Conservation (phyloP, 2,797 vertebrate genomes). For the Anabas testudineus region DNA sequence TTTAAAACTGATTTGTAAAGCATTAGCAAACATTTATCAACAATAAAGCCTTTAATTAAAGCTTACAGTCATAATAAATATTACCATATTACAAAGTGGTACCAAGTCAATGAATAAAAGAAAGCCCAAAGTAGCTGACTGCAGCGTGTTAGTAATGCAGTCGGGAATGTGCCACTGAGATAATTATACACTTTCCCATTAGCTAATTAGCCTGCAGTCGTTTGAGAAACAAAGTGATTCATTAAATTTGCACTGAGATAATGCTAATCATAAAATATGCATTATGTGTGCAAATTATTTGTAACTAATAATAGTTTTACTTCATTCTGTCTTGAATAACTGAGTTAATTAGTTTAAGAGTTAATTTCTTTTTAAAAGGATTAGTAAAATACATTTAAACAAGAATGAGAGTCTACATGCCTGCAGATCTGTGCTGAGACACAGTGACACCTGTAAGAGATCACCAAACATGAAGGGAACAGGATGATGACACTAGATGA, state of each 20-base stretch:
- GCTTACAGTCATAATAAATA: neutral
- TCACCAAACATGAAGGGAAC: no score
- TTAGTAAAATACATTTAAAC: neutral
- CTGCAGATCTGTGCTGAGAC: no score
- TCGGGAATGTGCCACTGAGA: conserved; percentile 4
- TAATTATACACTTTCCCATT: conserved; percentile 44
- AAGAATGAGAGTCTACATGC: no score
- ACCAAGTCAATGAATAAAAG: neutral
- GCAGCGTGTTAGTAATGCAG: conserved; percentile 29
- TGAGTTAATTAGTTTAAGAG: no score
- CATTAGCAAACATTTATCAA: neutral
- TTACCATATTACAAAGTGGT: neutral
- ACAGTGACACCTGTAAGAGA: no score
- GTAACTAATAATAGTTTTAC: no score
- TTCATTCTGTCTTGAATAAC: neutral
- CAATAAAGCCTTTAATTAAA: neutral
- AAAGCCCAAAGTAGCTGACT: conserved; percentile 33
- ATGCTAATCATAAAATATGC: neutral
- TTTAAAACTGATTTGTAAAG: neutral
- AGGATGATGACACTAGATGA: no score
- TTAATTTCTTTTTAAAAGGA: neutral
- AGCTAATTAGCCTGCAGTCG: conserved; percentile 36
- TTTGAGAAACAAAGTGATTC: conserved; percentile 46
- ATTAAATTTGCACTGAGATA: conserved; percentile 44
- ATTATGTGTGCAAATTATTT: neutral